Base-by-base conservation (phyloP, 2,888 invertebrate species). In the Drosophila dives region DNA sequence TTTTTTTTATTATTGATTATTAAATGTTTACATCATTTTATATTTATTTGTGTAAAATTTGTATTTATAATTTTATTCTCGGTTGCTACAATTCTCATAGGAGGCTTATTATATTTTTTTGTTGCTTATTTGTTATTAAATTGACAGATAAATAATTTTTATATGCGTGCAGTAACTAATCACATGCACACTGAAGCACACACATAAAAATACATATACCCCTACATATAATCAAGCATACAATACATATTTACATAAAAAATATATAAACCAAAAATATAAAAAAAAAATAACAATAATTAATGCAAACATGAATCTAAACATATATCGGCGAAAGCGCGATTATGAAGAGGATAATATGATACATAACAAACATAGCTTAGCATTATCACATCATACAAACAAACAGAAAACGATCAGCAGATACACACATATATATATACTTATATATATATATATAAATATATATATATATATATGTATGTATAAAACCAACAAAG, bases 181-280 rank as follows among this genome's bases (percentile, higher is more conserved):
- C 40, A 56, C 77, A 17, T 53, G 56, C 53, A 75, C 64, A 77
- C 64, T 26, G 71, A 72, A 55, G 59, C 62, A 74, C 63, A 81
- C 54, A 68, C 55, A 34, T n/a, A 53, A 20, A 53, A 1, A 59
- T 63, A 64, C 45, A 80, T 62, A 81, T 67, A 65, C 74, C 68
- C 64, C 38, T 72, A 83, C 77, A 86, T 86, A 68, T 81, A 78
- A 77, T 81, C 78, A 78, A 78, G 67, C 77, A 80, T 76, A 73
- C 77, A 77, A 70, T 77, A 72, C 81, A 78, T 77, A 81, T 67
- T 64, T 59, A 75, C 76, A 77, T 71, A 71, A 67, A 68, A 29
- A 74, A 77, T 78, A 80, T 77, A 80, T 64, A 77, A 70, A 64
- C 50, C 33, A 62, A 66, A 74, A 56, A 69, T 58, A 51, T 61